Percentiles rank a stretch among this genome's conserved stretches.
Conservation (phyloP, 2,113 vertebrate species). For the Phrynosoma platyrhinos region DNA sequence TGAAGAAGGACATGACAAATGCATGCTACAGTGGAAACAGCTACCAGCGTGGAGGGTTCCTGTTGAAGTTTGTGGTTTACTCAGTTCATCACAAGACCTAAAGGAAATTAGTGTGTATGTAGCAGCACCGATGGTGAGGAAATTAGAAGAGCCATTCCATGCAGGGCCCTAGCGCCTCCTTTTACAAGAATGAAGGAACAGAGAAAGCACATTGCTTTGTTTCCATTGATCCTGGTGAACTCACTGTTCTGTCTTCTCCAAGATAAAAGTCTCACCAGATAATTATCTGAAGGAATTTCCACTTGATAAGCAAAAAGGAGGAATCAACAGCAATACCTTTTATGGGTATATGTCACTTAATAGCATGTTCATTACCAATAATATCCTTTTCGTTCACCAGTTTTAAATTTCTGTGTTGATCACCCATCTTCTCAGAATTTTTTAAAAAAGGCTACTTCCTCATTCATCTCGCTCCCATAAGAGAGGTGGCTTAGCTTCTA, state of each 20-base stretch:
- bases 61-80: slow-evolving; percentile 79
- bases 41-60: slow-evolving; percentile 52
- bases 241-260: neutral
- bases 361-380: neutral
- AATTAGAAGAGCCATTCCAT: slow-evolving; percentile 44
- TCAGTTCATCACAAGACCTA: slow-evolving; percentile 78
- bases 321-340: neutral
- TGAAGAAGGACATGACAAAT: slow-evolving; percentile 73
- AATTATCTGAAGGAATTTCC: neutral
- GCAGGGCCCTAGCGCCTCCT: slow-evolving; percentile 61
- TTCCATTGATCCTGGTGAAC: neutral
- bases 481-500: neutral
- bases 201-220: neutral
- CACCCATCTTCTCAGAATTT: neutral
- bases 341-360: neutral
- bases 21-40: slow-evolving; percentile 67
- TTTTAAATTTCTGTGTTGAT: neutral
- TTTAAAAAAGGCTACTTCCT: neutral
- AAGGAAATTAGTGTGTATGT: slow-evolving; percentile 81
- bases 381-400: neutral
- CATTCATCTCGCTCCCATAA: neutral
- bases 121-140: slow-evolving; percentile 71
- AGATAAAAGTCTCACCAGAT: neutral
- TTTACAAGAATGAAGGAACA: neutral
- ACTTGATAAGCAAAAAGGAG: neutral